Evolutionary conservation across 2,797 vertebrate species (phyloP), one percentile per base, ranked within the genome.

Genomic region (Hephaestus fuliginosus): DNA sequence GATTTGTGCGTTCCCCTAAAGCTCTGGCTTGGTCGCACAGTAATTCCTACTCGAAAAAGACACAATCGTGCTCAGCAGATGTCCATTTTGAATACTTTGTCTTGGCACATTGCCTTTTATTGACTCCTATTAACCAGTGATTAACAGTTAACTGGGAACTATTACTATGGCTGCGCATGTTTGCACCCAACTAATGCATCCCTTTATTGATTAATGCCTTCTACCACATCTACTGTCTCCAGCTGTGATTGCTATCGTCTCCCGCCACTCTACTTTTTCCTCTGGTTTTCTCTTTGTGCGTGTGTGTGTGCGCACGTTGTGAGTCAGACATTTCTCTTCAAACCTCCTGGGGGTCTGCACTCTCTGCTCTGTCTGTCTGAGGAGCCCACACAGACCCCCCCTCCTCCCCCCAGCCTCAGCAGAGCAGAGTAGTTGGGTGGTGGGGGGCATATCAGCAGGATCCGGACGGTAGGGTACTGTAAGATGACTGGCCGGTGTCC

Each of bases 301-400:
- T 66, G 53, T 74, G n/a, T 44, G 49, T 68, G 14, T 63, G 25
- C 25, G 25, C 25, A 25, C 25, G 30, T 66, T 49, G 60, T 79
- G 80, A 88, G 74, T 86, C 80, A 87, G 73, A 80, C 69, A 55
- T 75, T 74, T 88, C 75, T 83, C 58, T 76, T 60, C 25, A 64
- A 64, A 74, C 56, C 75, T 80, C 88, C 49, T 58, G 76, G 80
- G 66, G 78, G 58, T 75, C 73, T 75, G 70, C 53, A 63, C 65
- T 81, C 46, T 77, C 28, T 78, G n/a, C 22, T 30, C 84, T 69
- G 55, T 74, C 79, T 76, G 79, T 84, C 81, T 81, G 49, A 74
- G 70, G 68, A 83, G n/a, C 76, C 67, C 84, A 82, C 81, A 80
- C 76, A 74, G 13, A 28, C 0, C 46, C 36, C 5, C 18, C 22